Evolutionary conservation across 2,888 invertebrate species (phyloP).

Genomic region (Drosophila anomalata): DNA sequence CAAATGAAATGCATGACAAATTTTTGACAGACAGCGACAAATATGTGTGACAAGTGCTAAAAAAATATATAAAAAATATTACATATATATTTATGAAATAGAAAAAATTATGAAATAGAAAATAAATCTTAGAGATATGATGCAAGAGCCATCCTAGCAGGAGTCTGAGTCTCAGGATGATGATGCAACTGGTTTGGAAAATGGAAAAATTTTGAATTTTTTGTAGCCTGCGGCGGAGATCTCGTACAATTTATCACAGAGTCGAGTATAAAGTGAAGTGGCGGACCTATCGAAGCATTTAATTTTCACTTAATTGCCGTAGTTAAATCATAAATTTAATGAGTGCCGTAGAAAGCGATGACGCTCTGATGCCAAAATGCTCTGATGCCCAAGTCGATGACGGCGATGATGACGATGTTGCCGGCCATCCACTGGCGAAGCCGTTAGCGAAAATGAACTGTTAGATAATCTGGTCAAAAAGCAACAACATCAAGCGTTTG

Average conservation of each 20-base stretch:
- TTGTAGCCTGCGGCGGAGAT: constrained; percentile 20
- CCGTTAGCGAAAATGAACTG: constrained; percentile 72
- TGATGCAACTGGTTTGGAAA: constrained; percentile 23
- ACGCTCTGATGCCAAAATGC: constrained; percentile 13
- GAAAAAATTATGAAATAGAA: not conserved
- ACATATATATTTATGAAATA: too few relatives aligned
- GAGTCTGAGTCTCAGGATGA: constrained; percentile 18
- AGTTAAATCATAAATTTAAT: constrained; percentile 73
- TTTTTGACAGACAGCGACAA: constrained; percentile 14
- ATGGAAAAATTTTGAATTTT: not conserved
- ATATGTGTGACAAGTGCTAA: constrained; percentile 5
- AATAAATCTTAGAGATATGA: not conserved
- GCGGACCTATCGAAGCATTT: constrained; percentile 65
- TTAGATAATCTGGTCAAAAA: constrained; percentile 66
- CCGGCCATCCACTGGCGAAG: constrained; percentile 46
- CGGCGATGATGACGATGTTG: constrained; percentile 26
- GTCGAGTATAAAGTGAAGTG: constrained; percentile 19
- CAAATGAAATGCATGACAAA: constrained; percentile 51
- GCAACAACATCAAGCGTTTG: constrained; percentile 2
- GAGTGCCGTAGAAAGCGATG: constrained; percentile 64
- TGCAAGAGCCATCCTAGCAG: constrained; percentile 3
- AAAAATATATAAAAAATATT: not conserved
- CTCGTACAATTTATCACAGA: constrained; percentile 18
- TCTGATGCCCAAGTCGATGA: constrained; percentile 25
- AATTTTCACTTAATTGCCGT: constrained; percentile 73